Percentiles rank a stretch among this genome's conserved stretches.
Evolutionary conservation across 2,113 vertebrate species (phyloP).

Genomic region (Peucedramus taeniatus): DNA sequence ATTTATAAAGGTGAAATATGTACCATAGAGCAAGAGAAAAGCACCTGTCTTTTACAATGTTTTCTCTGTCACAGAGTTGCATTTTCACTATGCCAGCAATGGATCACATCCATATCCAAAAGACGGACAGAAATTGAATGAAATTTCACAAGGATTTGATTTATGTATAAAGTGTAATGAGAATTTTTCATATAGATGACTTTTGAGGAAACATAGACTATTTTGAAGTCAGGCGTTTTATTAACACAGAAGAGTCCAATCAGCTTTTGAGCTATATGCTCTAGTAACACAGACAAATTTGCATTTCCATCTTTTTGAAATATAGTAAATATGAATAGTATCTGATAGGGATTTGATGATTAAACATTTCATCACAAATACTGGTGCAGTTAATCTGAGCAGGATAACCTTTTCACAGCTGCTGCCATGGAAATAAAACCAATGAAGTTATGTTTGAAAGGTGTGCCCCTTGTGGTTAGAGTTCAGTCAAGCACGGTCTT

Average conservation of each 20-base stretch:
- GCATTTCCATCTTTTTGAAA: not conserved
- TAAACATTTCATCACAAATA: slow-evolving; percentile 21
- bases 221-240: slow-evolving; percentile 11
- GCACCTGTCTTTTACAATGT: not conserved
- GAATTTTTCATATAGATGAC: not conserved
- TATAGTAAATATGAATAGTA: not conserved
- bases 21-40: not conserved
- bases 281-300: not conserved
- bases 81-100: not conserved
- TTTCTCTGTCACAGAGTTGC: not conserved
- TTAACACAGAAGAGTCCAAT: not conserved
- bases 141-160: slow-evolving; percentile 16
- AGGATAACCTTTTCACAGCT: slow-evolving; percentile 29
- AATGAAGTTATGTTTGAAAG: slow-evolving; percentile 19
- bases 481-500: not conserved
- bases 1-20: not conserved
- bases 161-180: slow-evolving; percentile 28
- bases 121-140: not conserved
- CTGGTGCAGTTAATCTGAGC: not conserved
- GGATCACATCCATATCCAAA: not conserved
- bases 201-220: not conserved
- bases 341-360: not conserved
- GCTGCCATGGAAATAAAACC: slow-evolving; percentile 35
- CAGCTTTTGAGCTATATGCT: not conserved
- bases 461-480: not conserved